A percentile compares a stretch with the other conserved stretches of the same genome.
Conservation (phyloP, 2,888 invertebrate genomes). For the Clistopyga incitator region DNA sequence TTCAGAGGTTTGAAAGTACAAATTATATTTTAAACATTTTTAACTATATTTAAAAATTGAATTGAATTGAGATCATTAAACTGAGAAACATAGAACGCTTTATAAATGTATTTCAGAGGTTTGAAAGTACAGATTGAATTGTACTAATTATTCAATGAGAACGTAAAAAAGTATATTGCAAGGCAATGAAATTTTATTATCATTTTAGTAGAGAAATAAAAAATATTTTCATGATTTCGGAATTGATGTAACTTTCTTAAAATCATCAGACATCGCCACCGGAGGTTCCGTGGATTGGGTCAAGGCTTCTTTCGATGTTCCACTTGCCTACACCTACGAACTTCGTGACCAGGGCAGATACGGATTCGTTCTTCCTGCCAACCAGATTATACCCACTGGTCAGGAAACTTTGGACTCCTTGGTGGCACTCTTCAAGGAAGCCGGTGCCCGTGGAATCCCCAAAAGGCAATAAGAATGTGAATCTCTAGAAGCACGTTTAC, state of each 20-base stretch:
- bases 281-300: constrained; percentile 92
- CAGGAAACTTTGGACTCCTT: constrained; percentile 88
- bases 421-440: constrained; percentile 83
- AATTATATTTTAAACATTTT: no score
- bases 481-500: neutral
- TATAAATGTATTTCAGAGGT: no score
- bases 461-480: constrained; percentile 35
- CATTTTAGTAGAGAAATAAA: neutral
- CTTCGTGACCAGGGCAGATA: constrained; percentile 87
- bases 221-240: no score
- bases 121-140: no score
- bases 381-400: constrained; percentile 88
- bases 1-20: no score
- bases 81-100: no score
- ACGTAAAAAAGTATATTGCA: neutral
- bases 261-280: constrained; percentile 87
- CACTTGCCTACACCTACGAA: constrained; percentile 90
- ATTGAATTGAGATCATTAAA: no score
- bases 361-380: constrained; percentile 89
- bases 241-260: neutral
- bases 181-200: neutral
- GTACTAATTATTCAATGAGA: no score
- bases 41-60: no score
- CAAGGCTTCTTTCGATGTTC: constrained; percentile 88
- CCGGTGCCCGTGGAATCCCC: constrained; percentile 73